Conservation (phyloP, 2,113 vertebrate genomes). For the Physeter macrocephalus region DNA sequence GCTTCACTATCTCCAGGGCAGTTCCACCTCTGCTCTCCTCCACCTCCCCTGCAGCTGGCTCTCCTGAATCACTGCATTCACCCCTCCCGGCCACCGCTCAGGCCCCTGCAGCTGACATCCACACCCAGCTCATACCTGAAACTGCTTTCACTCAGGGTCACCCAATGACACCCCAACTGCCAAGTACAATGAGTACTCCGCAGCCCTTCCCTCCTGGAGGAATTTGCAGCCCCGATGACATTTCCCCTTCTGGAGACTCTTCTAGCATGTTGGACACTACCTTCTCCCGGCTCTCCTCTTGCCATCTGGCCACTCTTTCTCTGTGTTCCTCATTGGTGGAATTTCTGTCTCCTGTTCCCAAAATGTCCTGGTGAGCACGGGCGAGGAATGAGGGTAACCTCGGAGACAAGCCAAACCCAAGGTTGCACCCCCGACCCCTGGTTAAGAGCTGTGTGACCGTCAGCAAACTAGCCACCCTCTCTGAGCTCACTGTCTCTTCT, state of each 20-base stretch:
- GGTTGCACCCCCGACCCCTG: not conserved
- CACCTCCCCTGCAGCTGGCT: not conserved
- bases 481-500: not conserved
- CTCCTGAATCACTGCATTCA: not conserved
- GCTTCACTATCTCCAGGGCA: not conserved
- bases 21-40: not conserved
- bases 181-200: not conserved
- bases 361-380: not conserved
- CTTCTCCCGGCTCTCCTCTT: not conserved
- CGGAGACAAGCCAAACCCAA: not conserved
- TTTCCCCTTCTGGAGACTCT: not conserved
- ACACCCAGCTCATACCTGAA: not conserved
- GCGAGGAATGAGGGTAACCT: not conserved
- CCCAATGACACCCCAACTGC: not conserved
- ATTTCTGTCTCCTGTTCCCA: not conserved
- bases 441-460: accelerated
- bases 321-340: not conserved
- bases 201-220: not conserved
- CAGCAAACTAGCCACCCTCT: not conserved
- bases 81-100: not conserved
- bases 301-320: not conserved
- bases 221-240: accelerated
- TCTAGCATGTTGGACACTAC: not conserved
- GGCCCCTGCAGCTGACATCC: not conserved
- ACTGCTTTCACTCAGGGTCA: not conserved